phyloP scores from a whole-genome alignment of 1,140 invertebrate genomes.

The Gyrodactylus salaris region DNA sequence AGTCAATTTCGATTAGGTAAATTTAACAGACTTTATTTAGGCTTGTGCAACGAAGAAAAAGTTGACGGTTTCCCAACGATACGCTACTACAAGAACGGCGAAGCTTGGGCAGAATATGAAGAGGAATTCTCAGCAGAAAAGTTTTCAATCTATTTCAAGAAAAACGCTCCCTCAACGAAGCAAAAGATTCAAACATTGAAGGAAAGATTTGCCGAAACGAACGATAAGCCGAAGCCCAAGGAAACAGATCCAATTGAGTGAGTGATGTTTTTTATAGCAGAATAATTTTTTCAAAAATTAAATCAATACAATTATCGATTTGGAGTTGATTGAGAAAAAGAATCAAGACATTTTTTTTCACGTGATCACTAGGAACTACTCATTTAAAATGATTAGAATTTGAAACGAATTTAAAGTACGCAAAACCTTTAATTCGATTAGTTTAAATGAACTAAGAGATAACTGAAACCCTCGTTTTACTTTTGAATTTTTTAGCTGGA shows the following conservation, averaged over 20 bases:
- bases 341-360: too few relatives aligned
- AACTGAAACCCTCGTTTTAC: too few relatives aligned
- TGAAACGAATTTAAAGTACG: too few relatives aligned
- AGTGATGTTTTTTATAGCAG: too few relatives aligned
- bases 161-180: neutral
- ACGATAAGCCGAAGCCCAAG: neutral
- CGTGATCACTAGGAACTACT: too few relatives aligned
- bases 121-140: neutral
- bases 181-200: neutral
- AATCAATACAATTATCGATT: too few relatives aligned
- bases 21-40: neutral
- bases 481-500: neutral
- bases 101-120: constrained; percentile 5
- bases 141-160: neutral
- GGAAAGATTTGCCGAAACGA: neutral
- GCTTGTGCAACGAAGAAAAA: neutral
- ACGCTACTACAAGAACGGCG: neutral
- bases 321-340: too few relatives aligned
- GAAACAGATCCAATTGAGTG: neutral
- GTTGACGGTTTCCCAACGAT: constrained; percentile 6
- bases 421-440: too few relatives aligned
- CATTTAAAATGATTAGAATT: too few relatives aligned
- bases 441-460: too few relatives aligned
- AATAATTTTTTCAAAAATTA: too few relatives aligned
- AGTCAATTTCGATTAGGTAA: too few relatives aligned